Base-by-base conservation (phyloP, 2,888 invertebrate genomes). In the Ophion costatus region DNA sequence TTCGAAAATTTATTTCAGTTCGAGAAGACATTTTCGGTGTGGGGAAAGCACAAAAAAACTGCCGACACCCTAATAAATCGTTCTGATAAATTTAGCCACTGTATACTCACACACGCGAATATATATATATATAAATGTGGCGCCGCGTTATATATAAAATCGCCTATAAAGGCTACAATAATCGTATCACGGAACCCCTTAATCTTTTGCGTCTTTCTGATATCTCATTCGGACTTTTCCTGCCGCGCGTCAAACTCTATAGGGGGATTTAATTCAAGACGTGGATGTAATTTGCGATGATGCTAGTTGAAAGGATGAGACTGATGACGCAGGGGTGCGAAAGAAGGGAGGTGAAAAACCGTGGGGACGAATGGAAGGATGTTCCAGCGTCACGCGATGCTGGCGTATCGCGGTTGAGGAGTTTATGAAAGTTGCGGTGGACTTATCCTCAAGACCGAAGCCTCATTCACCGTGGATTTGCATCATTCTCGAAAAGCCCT, bases 201-300 rank as follows among this genome's bases (percentile, higher is more conserved):
- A 51, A 51, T 51, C 51, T 51, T 51, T 51, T 51, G 2, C 42
- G 38, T 17, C 2, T 22, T 7, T 3, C 7, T 10, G 14, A 59
- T 17, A 45, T 51, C 4, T 51, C 17, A 7, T 51, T 75, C 45
- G 67, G 17, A 7, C 67, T n/a, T 38, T 33, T 42, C 71, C 22
- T 79, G 87, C 82, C 1, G 11, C 22, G 14, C 11, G 11, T 29
- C 22, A 24, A n/a, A 69, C 51, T n/a, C 29, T 5, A 17, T 24
- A 57, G 66, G 63, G 45, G 63, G 71, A 82, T 82, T 82, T 85
- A 79, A 84, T 82, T 74, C 74, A 61, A 24, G 64, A 74, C 82
- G 24, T 57, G 64, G 77, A 75, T 75, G 82, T 82, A 85, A 85
- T 85, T 85, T 85, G 80, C 24, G 71, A 77, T 73, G 80, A 83